phyloP scores from a whole-genome alignment of 92 coral and sea anemone genomes.

The Epizoanthus rinbou region DNA sequence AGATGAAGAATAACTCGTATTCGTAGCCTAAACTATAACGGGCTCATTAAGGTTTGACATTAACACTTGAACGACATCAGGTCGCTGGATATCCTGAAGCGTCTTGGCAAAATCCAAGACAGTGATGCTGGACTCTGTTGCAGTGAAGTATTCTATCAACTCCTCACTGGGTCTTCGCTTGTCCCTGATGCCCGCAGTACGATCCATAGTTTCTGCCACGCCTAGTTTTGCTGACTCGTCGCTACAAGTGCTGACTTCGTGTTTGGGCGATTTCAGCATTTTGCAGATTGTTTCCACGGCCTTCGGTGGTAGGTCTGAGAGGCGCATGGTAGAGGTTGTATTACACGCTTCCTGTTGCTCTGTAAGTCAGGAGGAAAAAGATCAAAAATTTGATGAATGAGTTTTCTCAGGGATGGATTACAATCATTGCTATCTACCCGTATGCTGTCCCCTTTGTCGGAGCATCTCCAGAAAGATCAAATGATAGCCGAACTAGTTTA shows the following conservation, averaged over 20 bases:
- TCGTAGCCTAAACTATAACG: background rate
- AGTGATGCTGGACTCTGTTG: background rate
- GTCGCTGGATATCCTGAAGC: background rate
- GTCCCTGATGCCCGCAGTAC: background rate
- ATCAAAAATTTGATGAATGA: too few relatives aligned
- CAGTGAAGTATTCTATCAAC: background rate
- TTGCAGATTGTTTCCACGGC: background rate
- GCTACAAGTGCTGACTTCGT: background rate
- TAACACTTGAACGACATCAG: background rate
- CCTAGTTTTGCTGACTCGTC: background rate
- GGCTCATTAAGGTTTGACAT: background rate
- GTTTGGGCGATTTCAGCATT: background rate
- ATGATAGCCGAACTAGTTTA: too few relatives aligned
- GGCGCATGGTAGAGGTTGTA: background rate
- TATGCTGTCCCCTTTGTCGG: too few relatives aligned
- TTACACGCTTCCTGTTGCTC: background rate
- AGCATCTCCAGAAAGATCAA: too few relatives aligned
- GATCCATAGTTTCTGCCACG: constrained; percentile 2
- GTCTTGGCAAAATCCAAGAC: background rate
- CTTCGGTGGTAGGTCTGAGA: constrained; percentile 7
- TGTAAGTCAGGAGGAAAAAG: background rate
- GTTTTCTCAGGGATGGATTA: too few relatives aligned
- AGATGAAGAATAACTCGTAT: too few relatives aligned
- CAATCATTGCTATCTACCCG: too few relatives aligned
- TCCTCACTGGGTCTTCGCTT: background rate